phyloP scores from a whole-genome alignment of 2,888 invertebrate species.

The Metacarcinus magister region DNA sequence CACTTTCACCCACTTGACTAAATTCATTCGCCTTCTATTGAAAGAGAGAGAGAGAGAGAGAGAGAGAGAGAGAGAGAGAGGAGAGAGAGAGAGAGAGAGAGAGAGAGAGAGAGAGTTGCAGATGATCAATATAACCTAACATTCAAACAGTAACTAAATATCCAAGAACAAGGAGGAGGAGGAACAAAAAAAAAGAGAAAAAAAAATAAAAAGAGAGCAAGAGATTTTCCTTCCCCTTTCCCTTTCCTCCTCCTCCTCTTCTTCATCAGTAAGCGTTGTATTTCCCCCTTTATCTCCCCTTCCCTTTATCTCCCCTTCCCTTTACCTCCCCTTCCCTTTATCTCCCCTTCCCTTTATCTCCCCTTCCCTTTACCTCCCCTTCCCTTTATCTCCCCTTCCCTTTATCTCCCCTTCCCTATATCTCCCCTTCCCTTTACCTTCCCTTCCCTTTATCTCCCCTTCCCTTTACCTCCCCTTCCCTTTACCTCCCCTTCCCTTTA shows the following conservation, averaged over 20 bases:
- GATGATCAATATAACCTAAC: no score
- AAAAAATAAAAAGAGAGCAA: background rate
- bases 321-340: background rate
- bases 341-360: background rate
- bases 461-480: background rate
- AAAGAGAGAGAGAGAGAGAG: conserved; percentile 58
- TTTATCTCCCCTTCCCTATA: background rate
- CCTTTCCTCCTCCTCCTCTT: background rate
- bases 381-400: background rate
- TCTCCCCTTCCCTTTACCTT: background rate
- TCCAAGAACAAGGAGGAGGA: no score
- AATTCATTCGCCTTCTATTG: no score
- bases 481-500: background rate
- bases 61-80: conserved; percentile 66
- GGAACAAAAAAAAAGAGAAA: background rate
- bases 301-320: background rate
- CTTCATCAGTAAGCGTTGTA: background rate
- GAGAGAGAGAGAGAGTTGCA: conserved; percentile 59
- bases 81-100: conserved; percentile 63
- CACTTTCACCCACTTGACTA: no score
- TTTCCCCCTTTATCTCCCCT: background rate
- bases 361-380: background rate
- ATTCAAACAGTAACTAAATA: no score
- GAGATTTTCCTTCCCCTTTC: background rate
- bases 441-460: background rate